Evolutionary conservation across 92 coral and sea anemone genomes (phyloP), one percentile per base, ranked within the genome.

Genomic region (Galaxea fascicularis): DNA sequence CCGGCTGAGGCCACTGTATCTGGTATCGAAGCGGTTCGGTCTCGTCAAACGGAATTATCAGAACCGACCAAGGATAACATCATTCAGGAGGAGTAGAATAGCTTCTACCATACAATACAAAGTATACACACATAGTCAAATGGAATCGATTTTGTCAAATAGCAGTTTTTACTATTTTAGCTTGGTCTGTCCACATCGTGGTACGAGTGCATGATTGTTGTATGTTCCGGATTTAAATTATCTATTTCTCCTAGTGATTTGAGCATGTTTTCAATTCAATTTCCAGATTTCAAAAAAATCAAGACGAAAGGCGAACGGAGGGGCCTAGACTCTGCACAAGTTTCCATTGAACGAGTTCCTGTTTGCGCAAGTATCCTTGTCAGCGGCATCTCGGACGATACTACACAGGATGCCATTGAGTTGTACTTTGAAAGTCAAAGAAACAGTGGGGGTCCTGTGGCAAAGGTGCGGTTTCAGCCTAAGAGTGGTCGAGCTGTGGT

Each of bases 331-430:
- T 91, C 82, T 5, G 85, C 79, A 39, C 29, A 64, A 63, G 64
- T 92, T 20, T 20, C 74, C 13, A 78, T 94, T 10, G 74, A 68
- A 59, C 73, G 84, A 68, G 86, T 92, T 2, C 83, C 85, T 22
- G 83, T 76, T 22, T 89, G 91, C 30, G 76, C 82, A 35, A 90
- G 95, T 31, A 88, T 94, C 44, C 72, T 87, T 24, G 95, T 94
- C 74, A 81, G 81, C 63, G 94, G 90, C 28, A 68, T 94, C 9
- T 71, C 95, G 18, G 57, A 78, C 3, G 52, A 85, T 41, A 83
- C 93, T 56, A 94, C 95, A 68, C 76, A 49, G 26, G 98, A 94
- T 85, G 86, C 87, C 29, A 56, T 94, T 51, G 82, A 84, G 57
- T 71, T 83, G 83, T 90, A 90, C 81, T 94, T 94, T 67, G 91